Evolutionary conservation across 2,888 invertebrate species (phyloP).

Genomic region (Eupithecia subfuscata): DNA sequence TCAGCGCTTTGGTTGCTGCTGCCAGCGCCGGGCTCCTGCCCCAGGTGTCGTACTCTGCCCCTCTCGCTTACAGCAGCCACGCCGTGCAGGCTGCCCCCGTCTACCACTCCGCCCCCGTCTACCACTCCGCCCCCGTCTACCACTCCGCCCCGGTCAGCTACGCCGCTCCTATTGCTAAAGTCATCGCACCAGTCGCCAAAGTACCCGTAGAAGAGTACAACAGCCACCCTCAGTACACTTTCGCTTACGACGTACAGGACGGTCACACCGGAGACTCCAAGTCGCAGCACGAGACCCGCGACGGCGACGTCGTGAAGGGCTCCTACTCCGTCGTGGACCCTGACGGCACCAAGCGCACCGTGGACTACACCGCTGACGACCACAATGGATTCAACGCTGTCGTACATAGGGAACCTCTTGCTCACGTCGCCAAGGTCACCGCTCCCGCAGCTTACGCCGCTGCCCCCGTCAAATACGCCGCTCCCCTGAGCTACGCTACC

Average conservation of each 20-base stretch:
- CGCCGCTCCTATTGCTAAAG: conserved; percentile 55
- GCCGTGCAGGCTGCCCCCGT: conserved; percentile 40
- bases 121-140: conserved; percentile 42
- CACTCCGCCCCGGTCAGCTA: conserved; percentile 50
- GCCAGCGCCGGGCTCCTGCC: conserved; percentile 63
- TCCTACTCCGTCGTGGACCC: conserved; percentile 79
- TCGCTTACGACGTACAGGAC: conserved; percentile 79
- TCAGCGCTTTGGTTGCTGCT: conserved; percentile 61
- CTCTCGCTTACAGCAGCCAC: conserved; percentile 52
- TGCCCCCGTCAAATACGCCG: conserved; percentile 48
- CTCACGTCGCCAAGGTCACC: conserved; percentile 51
- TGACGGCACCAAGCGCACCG: conserved; percentile 78
- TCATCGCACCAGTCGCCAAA: conserved; percentile 51
- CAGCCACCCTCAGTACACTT: conserved; percentile 68
- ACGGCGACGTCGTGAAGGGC: conserved; percentile 79
- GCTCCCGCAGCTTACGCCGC: conserved; percentile 47
- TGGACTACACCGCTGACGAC: conserved; percentile 80
- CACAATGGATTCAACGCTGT: conserved; percentile 82
- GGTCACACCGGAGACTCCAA: conserved; percentile 78
- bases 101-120: conserved; percentile 42
- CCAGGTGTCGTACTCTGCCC: conserved; percentile 47
- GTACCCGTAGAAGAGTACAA: conserved; percentile 57
- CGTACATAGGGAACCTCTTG: conserved; percentile 74
- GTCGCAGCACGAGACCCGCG: conserved; percentile 75
- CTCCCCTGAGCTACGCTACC: conserved; percentile 52